Conservation (phyloP, 2,113 vertebrate genomes). For the Campylomormyrus numenius region DNA sequence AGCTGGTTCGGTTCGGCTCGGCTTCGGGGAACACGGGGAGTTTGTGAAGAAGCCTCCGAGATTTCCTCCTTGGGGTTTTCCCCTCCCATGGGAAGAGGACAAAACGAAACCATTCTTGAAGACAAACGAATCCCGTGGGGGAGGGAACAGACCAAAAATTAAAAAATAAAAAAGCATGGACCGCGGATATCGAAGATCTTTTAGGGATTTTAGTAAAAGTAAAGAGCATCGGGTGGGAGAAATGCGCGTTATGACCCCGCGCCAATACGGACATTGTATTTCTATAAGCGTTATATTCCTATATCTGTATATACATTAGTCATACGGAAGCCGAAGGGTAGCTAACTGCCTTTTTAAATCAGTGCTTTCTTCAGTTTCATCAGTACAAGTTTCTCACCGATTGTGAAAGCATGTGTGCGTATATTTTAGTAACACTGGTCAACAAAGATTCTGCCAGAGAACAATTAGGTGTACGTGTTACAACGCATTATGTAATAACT, state of each 20-base stretch:
- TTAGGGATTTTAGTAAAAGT: not conserved
- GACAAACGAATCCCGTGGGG: not conserved
- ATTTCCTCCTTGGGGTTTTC: not conserved
- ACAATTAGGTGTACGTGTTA: not conserved
- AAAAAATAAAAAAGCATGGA: not conserved
- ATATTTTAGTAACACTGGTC: not conserved
- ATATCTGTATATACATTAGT: not conserved
- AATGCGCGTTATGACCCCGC: not conserved
- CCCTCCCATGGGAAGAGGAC: too few relatives aligned
- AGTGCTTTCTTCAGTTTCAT: not conserved
- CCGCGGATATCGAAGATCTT: not conserved
- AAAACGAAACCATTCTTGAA: not conserved
- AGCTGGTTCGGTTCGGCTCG: not conserved
- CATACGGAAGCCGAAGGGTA: not conserved
- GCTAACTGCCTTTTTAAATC: not conserved
- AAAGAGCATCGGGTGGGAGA: not conserved
- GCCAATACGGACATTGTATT: not conserved
- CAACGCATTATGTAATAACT: too few relatives aligned
- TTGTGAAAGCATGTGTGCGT: not conserved
- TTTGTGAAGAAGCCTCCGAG: not conserved
- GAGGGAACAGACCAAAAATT: not conserved
- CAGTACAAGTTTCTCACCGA: not conserved
- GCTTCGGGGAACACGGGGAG: not conserved
- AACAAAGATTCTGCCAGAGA: not conserved
- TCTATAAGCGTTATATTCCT: not conserved